Conservation (phyloP, 2,797 vertebrate species). For the Acanthis flammea region DNA sequence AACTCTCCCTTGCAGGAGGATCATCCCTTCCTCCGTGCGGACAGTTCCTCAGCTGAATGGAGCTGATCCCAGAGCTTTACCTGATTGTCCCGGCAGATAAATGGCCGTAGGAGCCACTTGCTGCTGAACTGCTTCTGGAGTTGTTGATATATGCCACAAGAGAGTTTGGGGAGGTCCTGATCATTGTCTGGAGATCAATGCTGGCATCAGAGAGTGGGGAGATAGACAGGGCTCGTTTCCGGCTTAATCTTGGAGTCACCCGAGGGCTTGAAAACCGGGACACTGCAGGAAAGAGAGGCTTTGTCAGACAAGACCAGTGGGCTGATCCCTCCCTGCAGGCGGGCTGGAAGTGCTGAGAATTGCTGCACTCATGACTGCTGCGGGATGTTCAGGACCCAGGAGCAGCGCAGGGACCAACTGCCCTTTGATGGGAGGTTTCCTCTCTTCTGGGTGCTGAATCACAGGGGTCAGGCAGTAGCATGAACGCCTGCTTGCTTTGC, state of each 20-base stretch:
- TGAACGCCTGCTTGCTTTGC: rapidly evolving
- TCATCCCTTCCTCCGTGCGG: rapidly evolving
- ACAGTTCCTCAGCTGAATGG: background rate
- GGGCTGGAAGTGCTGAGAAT: background rate
- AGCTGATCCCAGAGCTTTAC: conserved; percentile 58
- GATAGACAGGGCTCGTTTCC: conserved; percentile 91
- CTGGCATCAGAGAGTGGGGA: conserved; percentile 92
- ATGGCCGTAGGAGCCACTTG: conserved; percentile 93
- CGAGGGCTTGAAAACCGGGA: conserved; percentile 91
- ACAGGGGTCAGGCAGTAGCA: background rate
- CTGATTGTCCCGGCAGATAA: conserved; percentile 90
- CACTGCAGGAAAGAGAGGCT: conserved; percentile 73
- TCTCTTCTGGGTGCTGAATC: background rate
- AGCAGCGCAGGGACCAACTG: background rate
- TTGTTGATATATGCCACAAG: conserved; percentile 97
- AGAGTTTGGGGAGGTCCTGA: conserved; percentile 94
- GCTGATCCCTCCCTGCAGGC: background rate
- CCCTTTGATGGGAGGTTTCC: background rate
- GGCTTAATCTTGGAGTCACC: conserved; percentile 86
- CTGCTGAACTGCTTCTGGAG: conserved; percentile 90
- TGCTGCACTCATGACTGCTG: background rate
- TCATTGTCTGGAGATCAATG: conserved; percentile 97
- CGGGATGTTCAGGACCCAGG: background rate
- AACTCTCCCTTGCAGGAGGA: background rate
- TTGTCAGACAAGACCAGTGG: background rate